Percentiles rank a stretch among this genome's conserved stretches.
Evolutionary conservation across 2,888 invertebrate species (phyloP).

Genomic region (Andrena minutula): DNA sequence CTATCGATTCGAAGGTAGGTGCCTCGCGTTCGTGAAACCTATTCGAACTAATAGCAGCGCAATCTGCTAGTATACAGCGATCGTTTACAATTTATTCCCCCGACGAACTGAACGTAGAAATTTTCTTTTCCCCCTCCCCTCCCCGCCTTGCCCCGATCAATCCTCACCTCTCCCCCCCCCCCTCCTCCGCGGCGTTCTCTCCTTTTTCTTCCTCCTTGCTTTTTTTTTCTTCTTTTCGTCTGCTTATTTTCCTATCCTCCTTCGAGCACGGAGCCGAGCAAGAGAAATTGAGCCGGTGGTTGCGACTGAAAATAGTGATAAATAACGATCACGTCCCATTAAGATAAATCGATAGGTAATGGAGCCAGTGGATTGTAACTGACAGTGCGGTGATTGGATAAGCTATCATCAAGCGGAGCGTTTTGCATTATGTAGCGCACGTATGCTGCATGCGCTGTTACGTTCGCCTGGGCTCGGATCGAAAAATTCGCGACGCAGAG

Average conservation of each 20-base stretch:
- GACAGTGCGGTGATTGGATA: conserved; percentile 82
- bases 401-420: conserved; percentile 79
- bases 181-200: background rate
- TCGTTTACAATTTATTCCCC: conserved; percentile 47
- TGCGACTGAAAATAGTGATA: conserved; percentile 81
- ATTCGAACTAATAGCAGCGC: conserved; percentile 31
- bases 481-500: conserved; percentile 47
- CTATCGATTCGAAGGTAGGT: conserved; percentile 70
- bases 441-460: conserved; percentile 38
- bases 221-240: background rate
- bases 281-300: conserved; percentile 75
- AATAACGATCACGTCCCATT: conserved; percentile 82
- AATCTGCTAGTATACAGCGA: conserved; percentile 33
- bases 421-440: conserved; percentile 78
- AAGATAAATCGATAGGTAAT: conserved; percentile 82
- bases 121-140: conserved; percentile 31
- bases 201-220: conserved; percentile 3
- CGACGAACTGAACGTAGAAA: conserved; percentile 31
- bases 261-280: conserved; percentile 34
- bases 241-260: conserved; percentile 48
- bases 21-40: conserved; percentile 11
- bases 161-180: conserved; percentile 4
- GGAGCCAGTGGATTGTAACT: conserved; percentile 80
- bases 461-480: conserved; percentile 48
- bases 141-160: conserved; percentile 25